Evolutionary conservation across 1,140 invertebrate species (phyloP).

Genomic region (Drosophila murphyi): DNA sequence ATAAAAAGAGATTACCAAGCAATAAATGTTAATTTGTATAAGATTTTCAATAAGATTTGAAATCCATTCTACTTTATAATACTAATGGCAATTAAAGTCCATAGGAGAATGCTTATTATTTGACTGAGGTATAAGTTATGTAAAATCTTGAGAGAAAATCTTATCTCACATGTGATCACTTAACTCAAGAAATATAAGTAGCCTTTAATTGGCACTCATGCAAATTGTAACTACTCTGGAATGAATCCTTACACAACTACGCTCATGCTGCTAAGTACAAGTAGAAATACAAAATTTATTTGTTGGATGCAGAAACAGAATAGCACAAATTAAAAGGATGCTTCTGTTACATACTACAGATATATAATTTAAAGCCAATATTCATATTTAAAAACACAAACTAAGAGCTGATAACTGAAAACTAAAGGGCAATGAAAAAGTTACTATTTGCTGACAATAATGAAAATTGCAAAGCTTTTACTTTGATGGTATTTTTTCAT

Average conservation of each 20-base stretch:
- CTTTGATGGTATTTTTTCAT: background rate
- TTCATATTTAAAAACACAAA: background rate
- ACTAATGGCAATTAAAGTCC: too few relatives aligned
- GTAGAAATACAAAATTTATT: background rate
- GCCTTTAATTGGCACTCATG: background rate
- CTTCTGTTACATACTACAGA: background rate
- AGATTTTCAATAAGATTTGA: too few relatives aligned
- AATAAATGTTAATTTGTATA: too few relatives aligned
- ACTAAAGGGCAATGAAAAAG: constrained; percentile 23
- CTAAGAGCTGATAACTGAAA: background rate
- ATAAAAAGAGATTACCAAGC: too few relatives aligned
- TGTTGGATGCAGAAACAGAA: background rate
- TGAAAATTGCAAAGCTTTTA: constrained; percentile 19
- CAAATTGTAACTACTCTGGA: background rate
- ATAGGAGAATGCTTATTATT: too few relatives aligned
- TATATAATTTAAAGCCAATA: background rate
- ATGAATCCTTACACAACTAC: background rate
- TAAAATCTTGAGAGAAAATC: too few relatives aligned
- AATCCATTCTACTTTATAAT: too few relatives aligned
- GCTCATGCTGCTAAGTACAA: background rate
- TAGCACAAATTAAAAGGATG: background rate
- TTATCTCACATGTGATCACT: too few relatives aligned
- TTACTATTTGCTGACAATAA: constrained; percentile 33
- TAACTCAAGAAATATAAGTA: background rate
- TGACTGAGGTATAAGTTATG: too few relatives aligned